Conservation (phyloP, 2,797 vertebrate genomes). For the Phrynocephalus vlangalii region DNA sequence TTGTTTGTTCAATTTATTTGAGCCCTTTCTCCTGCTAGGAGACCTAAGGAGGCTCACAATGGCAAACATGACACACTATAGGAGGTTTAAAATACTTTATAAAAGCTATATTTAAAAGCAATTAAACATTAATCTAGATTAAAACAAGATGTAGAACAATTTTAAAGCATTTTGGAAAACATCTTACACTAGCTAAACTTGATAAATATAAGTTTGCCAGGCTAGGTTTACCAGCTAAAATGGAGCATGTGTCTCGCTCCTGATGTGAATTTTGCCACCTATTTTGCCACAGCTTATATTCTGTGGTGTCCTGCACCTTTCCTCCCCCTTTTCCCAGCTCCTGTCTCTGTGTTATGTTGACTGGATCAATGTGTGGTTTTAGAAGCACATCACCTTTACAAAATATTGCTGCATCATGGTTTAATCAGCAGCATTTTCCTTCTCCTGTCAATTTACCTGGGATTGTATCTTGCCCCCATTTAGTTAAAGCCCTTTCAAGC, state of each 20-base stretch:
- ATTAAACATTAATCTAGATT: no score
- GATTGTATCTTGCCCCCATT: conserved; percentile 48
- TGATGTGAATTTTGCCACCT: neutral
- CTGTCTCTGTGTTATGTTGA: conserved; percentile 41
- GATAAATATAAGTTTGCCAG: neutral
- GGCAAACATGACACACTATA: no score
- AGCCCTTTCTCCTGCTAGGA: no score
- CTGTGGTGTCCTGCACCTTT: no score
- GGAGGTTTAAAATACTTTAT: no score
- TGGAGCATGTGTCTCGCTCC: conserved; percentile 3
- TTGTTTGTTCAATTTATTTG: no score
- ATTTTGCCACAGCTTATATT: conserved; percentile 34
- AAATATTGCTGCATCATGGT: conserved; percentile 62
- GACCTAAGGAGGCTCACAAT: no score
- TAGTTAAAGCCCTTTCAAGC: conserved; percentile 56
- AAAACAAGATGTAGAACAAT: no score
- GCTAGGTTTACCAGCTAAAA: conserved; percentile 18
- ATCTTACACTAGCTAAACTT: no score
- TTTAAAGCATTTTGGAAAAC: no score
- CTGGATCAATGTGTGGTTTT: conserved; percentile 55
- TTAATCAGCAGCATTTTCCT: conserved; percentile 57
- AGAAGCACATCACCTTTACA: conserved; percentile 53
- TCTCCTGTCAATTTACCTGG: conserved; percentile 53
- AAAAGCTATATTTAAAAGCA: no score
- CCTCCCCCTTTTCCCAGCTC: conserved; percentile 19